Base-by-base conservation (phyloP, 2,888 invertebrate species). In the Alloscopus bannaensis region DNA sequence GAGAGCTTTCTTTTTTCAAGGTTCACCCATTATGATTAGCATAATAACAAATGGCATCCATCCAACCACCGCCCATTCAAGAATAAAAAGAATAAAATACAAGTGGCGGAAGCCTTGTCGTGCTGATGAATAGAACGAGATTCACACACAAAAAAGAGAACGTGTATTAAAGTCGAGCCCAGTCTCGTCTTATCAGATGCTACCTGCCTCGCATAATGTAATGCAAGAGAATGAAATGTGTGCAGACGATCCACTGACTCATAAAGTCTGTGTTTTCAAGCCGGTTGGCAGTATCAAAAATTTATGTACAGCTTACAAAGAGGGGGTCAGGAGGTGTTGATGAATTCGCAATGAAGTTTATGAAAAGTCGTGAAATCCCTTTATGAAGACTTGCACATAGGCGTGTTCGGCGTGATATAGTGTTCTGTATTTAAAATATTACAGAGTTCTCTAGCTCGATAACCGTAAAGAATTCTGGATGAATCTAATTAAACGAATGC, bases 261-360 rank as follows among this genome's bases (percentile, higher is more conserved):
- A n/a, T n/a, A n/a, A n/a, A n/a, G n/a, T n/a, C n/a, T n/a, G n/a
- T n/a, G n/a, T n/a, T n/a, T n/a, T n/a, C n/a, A n/a, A n/a, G n/a
- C n/a, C n/a, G n/a, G n/a, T n/a, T n/a, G n/a, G n/a, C n/a, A n/a
- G n/a, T n/a, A 72, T 72, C 72, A n/a, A 72, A 72, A 64, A 72
- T 72, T 72, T 72, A 72, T 72, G 62, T 72, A 45, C 71, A 52
- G 71, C n/a, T n/a, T n/a, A n/a, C n/a, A n/a, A n/a, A n/a, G n/a
- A n/a, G n/a, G n/a, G n/a, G n/a, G n/a, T n/a, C n/a, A n/a, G 55
- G 40, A 64, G 72, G 72, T 72, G 72, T 72, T 62, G 64, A 72
- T 64, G 50, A 47, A 55, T 64, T 64, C 42, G 22, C 42, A n/a
- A 16, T 42, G 42, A 52, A 64, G 62, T 72, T 72, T 64, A 64